A percentile compares a stretch with the other conserved stretches of the same genome.
Conservation (phyloP, 2,888 invertebrate genomes). For the Ophioninae sp. region DNA sequence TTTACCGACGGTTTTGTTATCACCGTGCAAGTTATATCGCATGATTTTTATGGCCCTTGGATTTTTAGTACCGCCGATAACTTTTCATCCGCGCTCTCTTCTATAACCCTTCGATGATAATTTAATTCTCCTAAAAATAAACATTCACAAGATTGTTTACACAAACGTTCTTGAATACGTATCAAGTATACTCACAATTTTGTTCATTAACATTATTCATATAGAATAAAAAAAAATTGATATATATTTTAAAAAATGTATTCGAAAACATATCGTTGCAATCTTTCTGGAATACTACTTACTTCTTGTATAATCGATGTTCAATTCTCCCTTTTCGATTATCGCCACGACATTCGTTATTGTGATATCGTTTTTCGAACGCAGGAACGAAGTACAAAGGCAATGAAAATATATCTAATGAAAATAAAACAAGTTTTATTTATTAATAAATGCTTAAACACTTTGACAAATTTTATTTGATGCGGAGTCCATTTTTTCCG, state of each 20-base stretch:
- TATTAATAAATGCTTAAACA: slow-evolving; percentile 34
- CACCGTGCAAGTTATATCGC: not conserved
- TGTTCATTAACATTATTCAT: no score
- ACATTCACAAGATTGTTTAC: not conserved
- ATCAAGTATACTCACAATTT: no score
- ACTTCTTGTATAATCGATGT: no score
- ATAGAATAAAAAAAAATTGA: no score
- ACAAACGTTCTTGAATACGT: no score
- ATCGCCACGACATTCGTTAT: not conserved
- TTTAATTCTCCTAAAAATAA: not conserved
- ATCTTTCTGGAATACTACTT: no score
- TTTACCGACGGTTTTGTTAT: not conserved
- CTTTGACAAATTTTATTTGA: slow-evolving; percentile 17
- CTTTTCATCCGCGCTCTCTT: not conserved
- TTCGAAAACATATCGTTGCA: no score
- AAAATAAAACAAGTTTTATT: slow-evolving; percentile 41
- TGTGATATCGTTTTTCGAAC: not conserved
- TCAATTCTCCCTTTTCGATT: no score
- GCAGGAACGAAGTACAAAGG: slow-evolving; percentile 44
- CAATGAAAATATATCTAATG: slow-evolving; percentile 42
- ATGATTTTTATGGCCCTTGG: not conserved
- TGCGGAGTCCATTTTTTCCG: slow-evolving; percentile 31
- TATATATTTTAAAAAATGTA: no score
- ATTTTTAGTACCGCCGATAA: not conserved
- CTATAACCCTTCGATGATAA: not conserved